phyloP scores from a whole-genome alignment of 2,888 invertebrate genomes.

The Laspeyria flexula region DNA sequence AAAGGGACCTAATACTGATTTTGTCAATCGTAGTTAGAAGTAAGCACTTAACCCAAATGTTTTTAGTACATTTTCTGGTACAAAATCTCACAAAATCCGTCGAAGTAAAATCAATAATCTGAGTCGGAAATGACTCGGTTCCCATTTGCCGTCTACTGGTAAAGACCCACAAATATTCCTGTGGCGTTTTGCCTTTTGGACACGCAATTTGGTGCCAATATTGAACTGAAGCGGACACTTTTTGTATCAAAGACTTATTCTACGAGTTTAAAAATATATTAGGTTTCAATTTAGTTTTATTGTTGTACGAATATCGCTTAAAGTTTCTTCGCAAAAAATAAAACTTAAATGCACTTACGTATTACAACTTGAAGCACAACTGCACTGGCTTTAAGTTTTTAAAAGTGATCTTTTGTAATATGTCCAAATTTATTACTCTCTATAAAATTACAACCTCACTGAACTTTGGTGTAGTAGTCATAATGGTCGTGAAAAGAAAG shows the following conservation, averaged over 20 bases:
- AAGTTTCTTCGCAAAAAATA: too few relatives aligned
- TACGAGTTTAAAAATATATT: too few relatives aligned
- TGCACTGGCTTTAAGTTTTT: too few relatives aligned
- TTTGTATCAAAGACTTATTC: neutral
- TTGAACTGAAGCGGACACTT: constrained; percentile 1
- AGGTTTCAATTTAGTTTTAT: too few relatives aligned
- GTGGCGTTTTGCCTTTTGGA: constrained; percentile 24
- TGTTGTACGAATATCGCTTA: too few relatives aligned
- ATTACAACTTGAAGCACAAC: too few relatives aligned
- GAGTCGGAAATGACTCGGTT: constrained; percentile 41
- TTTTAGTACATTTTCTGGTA: constrained; percentile 29
- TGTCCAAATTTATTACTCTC: too few relatives aligned
- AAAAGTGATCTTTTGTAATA: too few relatives aligned
- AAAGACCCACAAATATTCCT: constrained; percentile 34
- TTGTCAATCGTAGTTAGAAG: constrained; percentile 25
- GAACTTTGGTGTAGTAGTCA: too few relatives aligned
- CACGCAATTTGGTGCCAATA: constrained; percentile 20
- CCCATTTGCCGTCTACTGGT: constrained; percentile 27
- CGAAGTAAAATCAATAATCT: constrained; percentile 42
- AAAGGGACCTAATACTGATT: constrained; percentile 2
- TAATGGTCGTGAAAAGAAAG: too few relatives aligned
- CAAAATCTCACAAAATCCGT: constrained; percentile 30
- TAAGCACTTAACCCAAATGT: constrained; percentile 42
- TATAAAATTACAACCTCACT: too few relatives aligned
- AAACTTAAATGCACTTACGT: too few relatives aligned